Evolutionary conservation across 2,113 vertebrate species (phyloP).

Genomic region (Tetrao urogallus): DNA sequence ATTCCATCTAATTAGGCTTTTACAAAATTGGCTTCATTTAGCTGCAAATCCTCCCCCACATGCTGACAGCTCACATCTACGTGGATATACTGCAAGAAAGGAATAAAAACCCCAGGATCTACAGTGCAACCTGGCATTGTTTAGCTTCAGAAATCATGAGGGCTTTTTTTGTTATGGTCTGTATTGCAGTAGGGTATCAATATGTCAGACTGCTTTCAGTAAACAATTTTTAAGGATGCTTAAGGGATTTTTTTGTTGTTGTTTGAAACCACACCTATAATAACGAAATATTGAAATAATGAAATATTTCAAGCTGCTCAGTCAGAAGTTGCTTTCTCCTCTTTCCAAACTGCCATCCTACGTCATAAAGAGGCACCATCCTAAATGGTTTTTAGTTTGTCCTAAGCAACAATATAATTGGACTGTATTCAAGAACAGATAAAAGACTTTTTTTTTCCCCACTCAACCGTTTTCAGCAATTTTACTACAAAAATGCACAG

Average conservation of each 20-base stretch:
- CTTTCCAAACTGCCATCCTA: not conserved
- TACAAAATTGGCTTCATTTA: not conserved
- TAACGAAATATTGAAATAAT: not conserved
- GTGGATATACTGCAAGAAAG: not conserved
- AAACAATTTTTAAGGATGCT: not conserved
- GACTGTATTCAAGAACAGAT: not conserved
- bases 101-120: not conserved
- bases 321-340: not conserved
- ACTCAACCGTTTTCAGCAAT: not conserved
- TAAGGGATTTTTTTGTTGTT: not conserved
- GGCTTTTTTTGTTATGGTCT: not conserved
- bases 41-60: not conserved
- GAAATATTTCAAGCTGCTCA: not conserved
- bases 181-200: not conserved
- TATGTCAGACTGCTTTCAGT: not conserved
- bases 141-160: not conserved
- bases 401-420: not conserved
- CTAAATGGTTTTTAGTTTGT: not conserved
- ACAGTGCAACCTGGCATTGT: not conserved
- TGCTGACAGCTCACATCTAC: not conserved
- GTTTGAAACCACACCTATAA: not conserved
- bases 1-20: conserved; percentile 3
- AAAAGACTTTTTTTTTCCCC: not conserved
- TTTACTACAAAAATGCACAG: not conserved
- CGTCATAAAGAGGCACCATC: not conserved